A percentile compares a stretch with the other conserved stretches of the same genome.
phyloP scores from a whole-genome alignment of 1,140 invertebrate species.

The Ceratosolen fusciceps region DNA sequence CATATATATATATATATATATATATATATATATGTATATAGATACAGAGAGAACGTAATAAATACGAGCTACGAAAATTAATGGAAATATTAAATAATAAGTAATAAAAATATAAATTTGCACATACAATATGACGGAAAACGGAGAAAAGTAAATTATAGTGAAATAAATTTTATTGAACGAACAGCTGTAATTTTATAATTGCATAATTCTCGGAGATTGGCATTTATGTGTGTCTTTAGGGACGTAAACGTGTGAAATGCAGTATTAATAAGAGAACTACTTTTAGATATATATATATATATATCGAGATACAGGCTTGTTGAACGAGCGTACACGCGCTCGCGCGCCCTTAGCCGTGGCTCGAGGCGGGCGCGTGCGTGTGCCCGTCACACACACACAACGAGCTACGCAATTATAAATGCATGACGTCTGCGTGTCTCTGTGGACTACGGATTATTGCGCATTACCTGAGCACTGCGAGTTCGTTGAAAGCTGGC shows the following conservation, averaged over 20 bases:
- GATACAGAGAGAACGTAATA: too few species aligned
- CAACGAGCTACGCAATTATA: constrained; percentile 20
- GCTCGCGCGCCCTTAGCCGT: too few species aligned
- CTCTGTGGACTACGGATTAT: constrained; percentile 32
- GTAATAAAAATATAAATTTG: too few species aligned
- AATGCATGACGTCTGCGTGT: constrained; percentile 18
- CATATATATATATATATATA: too few species aligned
- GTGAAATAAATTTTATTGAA: not conserved
- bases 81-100: too few species aligned
- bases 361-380: too few species aligned
- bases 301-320: not conserved
- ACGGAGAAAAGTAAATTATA: too few species aligned
- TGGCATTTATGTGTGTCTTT: not conserved
- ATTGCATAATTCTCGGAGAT: not conserved
- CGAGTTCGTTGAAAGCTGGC: constrained; percentile 79
- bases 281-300: not conserved
- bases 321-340: too few species aligned
- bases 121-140: too few species aligned
- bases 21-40: too few species aligned
- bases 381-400: too few species aligned
- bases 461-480: constrained; percentile 77
- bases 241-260: not conserved
- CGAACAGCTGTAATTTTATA: constrained; percentile 9
- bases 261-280: constrained; percentile 3
- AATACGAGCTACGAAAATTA: too few species aligned